These are phyloP conservation scores for Drosophila truncata DNA, from an alignment of 1,140 invertebrate species.

Conservation along the genomic window DNA sequence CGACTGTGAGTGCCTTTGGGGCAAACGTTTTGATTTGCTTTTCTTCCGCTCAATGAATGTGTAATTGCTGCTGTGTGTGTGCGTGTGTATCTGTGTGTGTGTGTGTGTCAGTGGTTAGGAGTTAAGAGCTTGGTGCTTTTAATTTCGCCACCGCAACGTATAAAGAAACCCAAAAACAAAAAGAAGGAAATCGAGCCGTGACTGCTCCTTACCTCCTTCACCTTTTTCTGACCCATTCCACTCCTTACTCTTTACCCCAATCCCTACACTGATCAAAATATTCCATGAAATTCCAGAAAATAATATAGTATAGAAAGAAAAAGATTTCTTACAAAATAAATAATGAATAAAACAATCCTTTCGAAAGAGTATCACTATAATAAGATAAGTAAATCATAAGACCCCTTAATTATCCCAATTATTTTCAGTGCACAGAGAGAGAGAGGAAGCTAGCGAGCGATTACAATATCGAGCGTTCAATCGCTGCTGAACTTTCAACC, in stretches of 20 bases:
- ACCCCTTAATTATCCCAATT: neutral
- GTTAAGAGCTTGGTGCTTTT: conserved; percentile 67
- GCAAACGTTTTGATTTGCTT: conserved; percentile 37
- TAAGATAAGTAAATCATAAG: no score
- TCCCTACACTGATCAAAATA: conserved; percentile 7
- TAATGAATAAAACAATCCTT: no score
- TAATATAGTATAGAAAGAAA: neutral
- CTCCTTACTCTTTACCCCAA: conserved; percentile 13
- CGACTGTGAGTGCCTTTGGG: conserved; percentile 17
- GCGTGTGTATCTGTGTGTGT: conserved; percentile 26
- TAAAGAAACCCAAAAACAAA: conserved; percentile 58
- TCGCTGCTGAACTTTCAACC: conserved; percentile 79
- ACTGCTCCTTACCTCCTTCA: conserved; percentile 35
- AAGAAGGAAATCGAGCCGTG: conserved; percentile 15
- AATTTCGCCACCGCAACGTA: conserved; percentile 75
- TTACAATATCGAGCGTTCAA: conserved; percentile 79
- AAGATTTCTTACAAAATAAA: neutral
- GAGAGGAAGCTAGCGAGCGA: conserved; percentile 48
- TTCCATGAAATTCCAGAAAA: neutral
- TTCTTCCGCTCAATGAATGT: conserved; percentile 49
- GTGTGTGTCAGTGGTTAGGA: conserved; percentile 43
- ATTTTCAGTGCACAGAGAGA: conserved; percentile 15
- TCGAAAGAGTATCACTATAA: no score
- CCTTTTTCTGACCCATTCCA: conserved; percentile 20
- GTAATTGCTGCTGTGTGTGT: conserved; percentile 31